These are phyloP conservation scores for Latrodectus elegans DNA, from an alignment of 2,888 invertebrate genomes.

Conservation along the genomic window DNA sequence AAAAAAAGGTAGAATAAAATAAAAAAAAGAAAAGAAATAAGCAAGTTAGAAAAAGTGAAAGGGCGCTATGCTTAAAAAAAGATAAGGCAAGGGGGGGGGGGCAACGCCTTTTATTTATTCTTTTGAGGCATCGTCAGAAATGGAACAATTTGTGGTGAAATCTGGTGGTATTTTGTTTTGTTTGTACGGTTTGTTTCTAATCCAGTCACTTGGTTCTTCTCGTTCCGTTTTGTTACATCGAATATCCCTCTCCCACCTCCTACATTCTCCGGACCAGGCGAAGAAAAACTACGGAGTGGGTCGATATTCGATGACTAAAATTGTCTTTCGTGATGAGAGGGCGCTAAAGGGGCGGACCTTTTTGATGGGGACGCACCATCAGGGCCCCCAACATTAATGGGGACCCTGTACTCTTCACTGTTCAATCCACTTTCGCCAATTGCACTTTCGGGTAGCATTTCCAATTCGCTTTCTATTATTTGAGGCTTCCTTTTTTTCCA, in stretches of 20 bases:
- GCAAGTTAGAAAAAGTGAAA: constrained; percentile 29
- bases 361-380: constrained; percentile 26
- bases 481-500: constrained; percentile 2
- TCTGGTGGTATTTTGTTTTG: constrained; percentile 61
- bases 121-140: constrained; percentile 41
- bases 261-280: neutral
- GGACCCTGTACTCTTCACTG: constrained; percentile 16
- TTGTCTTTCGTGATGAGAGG: constrained; percentile 28
- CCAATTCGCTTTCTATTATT: neutral
- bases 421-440: constrained; percentile 55
- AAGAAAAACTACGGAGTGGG: constrained; percentile 10
- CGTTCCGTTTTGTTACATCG: constrained; percentile 5
- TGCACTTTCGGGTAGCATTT: constrained; percentile 45
- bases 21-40: constrained; percentile 42
- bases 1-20: constrained; percentile 8
- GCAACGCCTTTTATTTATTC: constrained; percentile 64
- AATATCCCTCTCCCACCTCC: neutral
- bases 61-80: constrained; percentile 4
- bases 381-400: constrained; percentile 44
- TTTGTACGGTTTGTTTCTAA: constrained; percentile 35
- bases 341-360: constrained; percentile 24
- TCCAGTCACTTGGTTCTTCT: constrained; percentile 22
- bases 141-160: constrained; percentile 67
- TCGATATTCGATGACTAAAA: constrained; percentile 65
- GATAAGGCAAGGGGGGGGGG: constrained; percentile 15